Conservation (phyloP, 2,797 vertebrate genomes). For the Aselliscus stoliczkanus region DNA sequence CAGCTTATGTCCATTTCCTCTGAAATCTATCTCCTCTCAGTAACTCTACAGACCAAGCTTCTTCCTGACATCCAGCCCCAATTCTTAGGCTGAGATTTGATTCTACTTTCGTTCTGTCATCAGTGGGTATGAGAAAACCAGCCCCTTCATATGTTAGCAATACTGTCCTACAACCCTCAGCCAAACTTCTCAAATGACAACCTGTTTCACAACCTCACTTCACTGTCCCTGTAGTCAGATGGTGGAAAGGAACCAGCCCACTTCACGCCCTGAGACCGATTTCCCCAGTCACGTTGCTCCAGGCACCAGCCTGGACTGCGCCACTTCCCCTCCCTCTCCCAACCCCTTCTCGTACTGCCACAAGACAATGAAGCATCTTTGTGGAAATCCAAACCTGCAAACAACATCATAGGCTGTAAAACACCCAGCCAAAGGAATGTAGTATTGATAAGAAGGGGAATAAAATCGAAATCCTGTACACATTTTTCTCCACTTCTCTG, state of each 20-base stretch:
- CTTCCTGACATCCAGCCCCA: neutral
- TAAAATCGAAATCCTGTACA: neutral
- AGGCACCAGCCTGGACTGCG: neutral
- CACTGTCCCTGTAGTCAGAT: neutral
- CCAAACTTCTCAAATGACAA: accelerated
- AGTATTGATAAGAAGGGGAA: neutral
- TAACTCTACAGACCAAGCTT: neutral
- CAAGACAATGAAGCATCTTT: neutral
- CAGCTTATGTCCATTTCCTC: neutral
- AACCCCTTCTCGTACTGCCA: too few species aligned
- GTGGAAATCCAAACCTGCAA: neutral
- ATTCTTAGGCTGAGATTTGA: neutral
- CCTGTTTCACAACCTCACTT: neutral
- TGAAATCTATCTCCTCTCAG: neutral
- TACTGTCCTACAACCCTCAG: accelerated
- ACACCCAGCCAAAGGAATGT: neutral
- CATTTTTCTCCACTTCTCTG: neutral
- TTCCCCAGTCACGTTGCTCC: neutral
- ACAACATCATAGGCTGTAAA: neutral
- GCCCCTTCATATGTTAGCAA: neutral
- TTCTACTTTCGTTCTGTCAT: neutral
- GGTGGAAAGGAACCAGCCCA: neutral
- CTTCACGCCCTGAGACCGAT: neutral
- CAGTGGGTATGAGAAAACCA: neutral
- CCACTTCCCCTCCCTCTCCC: too few species aligned